These are phyloP conservation scores for Lepidurus packardi DNA, from an alignment of 1,140 invertebrate species.

Conservation along the genomic window DNA sequence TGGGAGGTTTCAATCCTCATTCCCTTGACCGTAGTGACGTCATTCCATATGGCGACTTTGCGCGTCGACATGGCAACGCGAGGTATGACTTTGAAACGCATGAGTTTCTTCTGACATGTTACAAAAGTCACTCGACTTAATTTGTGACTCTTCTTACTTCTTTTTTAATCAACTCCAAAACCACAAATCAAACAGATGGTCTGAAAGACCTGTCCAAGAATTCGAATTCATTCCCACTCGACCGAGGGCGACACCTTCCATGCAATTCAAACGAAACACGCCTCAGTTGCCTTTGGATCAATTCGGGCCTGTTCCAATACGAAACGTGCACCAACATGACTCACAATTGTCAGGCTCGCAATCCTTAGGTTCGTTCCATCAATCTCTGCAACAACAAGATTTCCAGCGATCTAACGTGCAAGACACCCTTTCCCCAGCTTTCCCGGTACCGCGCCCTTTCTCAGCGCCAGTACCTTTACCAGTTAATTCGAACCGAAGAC, in stretches of 20 bases:
- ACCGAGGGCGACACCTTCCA: not conserved
- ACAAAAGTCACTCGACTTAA: not conserved
- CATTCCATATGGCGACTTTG: slow-evolving; percentile 10
- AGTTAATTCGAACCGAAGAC: not conserved
- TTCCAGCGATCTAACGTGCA: slow-evolving; percentile 3
- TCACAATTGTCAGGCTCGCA: not conserved
- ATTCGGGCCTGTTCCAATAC: not conserved
- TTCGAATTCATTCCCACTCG: not conserved
- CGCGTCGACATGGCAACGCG: slow-evolving; percentile 1
- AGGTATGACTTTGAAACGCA: not conserved
- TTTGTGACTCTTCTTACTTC: not conserved
- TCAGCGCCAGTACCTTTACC: slow-evolving; percentile 3
- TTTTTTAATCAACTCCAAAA: not conserved
- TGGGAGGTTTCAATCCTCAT: slow-evolving; percentile 3
- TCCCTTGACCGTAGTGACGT: slow-evolving; percentile 4
- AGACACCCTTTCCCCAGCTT: not conserved
- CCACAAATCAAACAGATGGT: not conserved
- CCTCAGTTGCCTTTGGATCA: not conserved
- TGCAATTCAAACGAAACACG: not conserved
- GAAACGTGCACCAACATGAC: not conserved
- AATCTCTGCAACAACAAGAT: not conserved
- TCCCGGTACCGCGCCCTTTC: not conserved
- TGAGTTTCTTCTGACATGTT: not conserved
- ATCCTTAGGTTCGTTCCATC: not conserved
- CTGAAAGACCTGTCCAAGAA: not conserved